phyloP scores from a whole-genome alignment of 2,113 vertebrate genomes.

The Pipra filicauda region DNA sequence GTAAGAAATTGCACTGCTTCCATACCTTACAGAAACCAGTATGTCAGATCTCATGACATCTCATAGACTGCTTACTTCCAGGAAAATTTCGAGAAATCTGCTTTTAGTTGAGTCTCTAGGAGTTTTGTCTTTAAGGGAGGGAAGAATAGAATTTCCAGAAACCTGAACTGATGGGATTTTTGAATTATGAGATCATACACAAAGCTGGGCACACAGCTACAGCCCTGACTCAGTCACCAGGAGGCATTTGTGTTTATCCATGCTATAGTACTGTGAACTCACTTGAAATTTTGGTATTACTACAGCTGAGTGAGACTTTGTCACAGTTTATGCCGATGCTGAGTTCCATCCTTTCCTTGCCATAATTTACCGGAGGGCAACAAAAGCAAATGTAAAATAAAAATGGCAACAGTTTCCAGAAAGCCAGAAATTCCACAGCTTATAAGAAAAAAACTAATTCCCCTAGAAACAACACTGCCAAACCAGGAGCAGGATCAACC shows the following conservation, averaged over 20 bases:
- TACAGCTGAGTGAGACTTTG: not conserved
- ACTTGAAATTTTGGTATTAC: not conserved
- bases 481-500: not conserved
- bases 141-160: not conserved
- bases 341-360: not conserved
- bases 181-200: rapidly evolving
- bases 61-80: not conserved
- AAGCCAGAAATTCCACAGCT: not conserved
- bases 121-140: not conserved
- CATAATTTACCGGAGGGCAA: not conserved
- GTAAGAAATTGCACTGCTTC: not conserved
- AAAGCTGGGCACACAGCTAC: not conserved
- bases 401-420: not conserved
- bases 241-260: not conserved
- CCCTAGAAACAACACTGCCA: not conserved
- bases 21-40: not conserved
- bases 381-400: not conserved
- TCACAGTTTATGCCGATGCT: not conserved
- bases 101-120: not conserved
- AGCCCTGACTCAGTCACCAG: not conserved
- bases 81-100: rapidly evolving
- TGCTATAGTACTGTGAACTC: rapidly evolving
- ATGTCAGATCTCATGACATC: not conserved
- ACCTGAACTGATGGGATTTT: not conserved
- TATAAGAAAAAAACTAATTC: not conserved